These are phyloP conservation scores for Nasonovia ribisnigri DNA, from an alignment of 2,888 invertebrate genomes.

Conservation along the genomic window DNA sequence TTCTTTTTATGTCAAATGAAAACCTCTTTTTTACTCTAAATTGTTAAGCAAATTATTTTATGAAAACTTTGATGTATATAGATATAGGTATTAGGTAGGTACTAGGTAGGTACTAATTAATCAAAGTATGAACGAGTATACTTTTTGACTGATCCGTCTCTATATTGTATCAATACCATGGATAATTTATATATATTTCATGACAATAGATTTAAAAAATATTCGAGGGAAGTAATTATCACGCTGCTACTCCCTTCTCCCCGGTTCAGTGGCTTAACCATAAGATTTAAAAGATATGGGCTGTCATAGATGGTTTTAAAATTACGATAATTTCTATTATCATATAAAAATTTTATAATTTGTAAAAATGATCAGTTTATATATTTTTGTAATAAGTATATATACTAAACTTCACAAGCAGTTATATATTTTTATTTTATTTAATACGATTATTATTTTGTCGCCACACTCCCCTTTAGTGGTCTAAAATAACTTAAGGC, in stretches of 20 bases:
- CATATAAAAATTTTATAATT: neutral
- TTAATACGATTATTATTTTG: neutral
- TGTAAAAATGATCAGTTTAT: neutral
- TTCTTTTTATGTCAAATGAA: neutral
- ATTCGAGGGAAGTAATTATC: neutral
- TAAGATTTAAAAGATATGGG: neutral
- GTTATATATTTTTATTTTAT: too few relatives aligned
- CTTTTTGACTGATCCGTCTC: neutral
- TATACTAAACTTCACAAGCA: too few relatives aligned
- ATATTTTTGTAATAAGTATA: too few relatives aligned
- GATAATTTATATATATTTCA: neutral
- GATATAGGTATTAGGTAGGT: neutral
- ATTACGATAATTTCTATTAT: neutral
- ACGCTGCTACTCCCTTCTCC: neutral
- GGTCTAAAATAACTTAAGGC: too few relatives aligned
- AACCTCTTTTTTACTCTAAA: neutral
- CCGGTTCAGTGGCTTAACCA: neutral
- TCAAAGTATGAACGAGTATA: neutral
- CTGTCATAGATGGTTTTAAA: neutral
- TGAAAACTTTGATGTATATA: neutral
- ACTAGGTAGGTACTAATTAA: neutral
- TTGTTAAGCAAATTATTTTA: neutral
- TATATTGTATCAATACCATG: neutral
- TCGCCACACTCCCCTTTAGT: neutral
- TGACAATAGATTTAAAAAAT: neutral